phyloP scores from a whole-genome alignment of 2,888 invertebrate species.

The Papilio demoleus region DNA sequence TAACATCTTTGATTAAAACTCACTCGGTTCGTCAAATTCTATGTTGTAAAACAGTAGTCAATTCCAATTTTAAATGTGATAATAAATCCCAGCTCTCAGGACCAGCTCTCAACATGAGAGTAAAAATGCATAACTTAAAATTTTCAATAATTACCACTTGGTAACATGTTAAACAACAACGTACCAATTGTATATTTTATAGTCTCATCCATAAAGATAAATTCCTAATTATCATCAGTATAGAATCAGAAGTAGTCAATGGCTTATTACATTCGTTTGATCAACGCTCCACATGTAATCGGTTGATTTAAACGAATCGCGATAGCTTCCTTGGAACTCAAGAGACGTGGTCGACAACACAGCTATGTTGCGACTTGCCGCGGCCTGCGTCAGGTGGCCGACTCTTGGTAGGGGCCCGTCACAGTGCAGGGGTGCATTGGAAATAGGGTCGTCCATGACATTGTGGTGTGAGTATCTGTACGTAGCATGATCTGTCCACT shows the following conservation, averaged over 20 bases:
- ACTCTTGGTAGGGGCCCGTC: constrained; percentile 92
- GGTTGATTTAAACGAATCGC: neutral
- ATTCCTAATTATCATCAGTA: constrained; percentile 12
- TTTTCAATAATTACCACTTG: neutral
- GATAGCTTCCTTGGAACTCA: neutral
- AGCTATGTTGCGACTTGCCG: constrained; percentile 47
- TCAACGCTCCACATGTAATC: neutral
- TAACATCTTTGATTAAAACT: constrained; percentile 83
- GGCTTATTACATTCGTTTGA: constrained; percentile 3
- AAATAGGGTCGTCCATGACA: constrained; percentile 93
- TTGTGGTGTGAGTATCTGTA: constrained; percentile 89
- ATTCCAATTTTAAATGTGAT: constrained; percentile 74
- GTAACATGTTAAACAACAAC: neutral
- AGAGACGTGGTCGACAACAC: constrained; percentile 14
- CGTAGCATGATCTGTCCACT: constrained; percentile 80
- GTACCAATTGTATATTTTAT: neutral
- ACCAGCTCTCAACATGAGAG: constrained; percentile 54
- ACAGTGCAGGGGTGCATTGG: constrained; percentile 94
- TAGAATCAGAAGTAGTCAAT: constrained; percentile 7
- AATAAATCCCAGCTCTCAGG: constrained; percentile 64
- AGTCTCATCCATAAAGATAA: constrained; percentile 37
- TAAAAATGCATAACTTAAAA: neutral
- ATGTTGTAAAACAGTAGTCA: constrained; percentile 71
- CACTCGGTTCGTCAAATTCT: constrained; percentile 77
- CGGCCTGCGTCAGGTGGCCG: constrained; percentile 78